These are phyloP conservation scores for Sinocyclocheilus rhinocerous DNA, from an alignment of 2,113 vertebrate genomes.

Conservation along the genomic window DNA sequence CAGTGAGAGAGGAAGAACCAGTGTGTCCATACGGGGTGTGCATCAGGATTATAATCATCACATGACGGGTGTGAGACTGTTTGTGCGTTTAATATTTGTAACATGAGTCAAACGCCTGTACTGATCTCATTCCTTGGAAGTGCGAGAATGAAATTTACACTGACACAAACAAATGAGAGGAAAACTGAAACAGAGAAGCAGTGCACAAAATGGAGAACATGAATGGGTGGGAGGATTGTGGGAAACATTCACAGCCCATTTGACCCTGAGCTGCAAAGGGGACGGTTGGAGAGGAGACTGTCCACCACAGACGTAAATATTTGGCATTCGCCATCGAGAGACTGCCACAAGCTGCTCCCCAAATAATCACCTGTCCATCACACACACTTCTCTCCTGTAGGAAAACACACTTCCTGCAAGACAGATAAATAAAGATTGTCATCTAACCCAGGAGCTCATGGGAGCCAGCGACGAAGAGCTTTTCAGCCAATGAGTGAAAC, in stretches of 20 bases:
- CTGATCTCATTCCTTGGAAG: constrained; percentile 50
- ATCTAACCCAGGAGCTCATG: constrained; percentile 53
- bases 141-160: constrained; percentile 1
- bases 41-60: constrained; percentile 12
- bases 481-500: constrained; percentile 34
- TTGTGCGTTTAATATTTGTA: constrained; percentile 21
- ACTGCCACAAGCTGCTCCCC: constrained; percentile 48
- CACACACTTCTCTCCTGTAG: constrained; percentile 19
- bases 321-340: constrained; percentile 34
- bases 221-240: not conserved
- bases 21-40: constrained; percentile 21
- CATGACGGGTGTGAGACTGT: not conserved
- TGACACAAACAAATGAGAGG: constrained; percentile 15
- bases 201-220: not conserved
- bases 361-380: constrained; percentile 58
- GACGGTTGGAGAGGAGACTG: not conserved
- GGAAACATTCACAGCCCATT: not conserved
- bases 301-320: constrained; percentile 51
- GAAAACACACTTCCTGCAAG: constrained; percentile 52
- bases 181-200: not conserved
- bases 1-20: constrained; percentile 43
- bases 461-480: constrained; percentile 14
- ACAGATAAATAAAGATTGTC: constrained; percentile 49
- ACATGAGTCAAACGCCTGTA: constrained; percentile 30
- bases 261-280: constrained; percentile 25